Conservation (phyloP, 2,113 vertebrate species). For the Egretta garzetta region DNA sequence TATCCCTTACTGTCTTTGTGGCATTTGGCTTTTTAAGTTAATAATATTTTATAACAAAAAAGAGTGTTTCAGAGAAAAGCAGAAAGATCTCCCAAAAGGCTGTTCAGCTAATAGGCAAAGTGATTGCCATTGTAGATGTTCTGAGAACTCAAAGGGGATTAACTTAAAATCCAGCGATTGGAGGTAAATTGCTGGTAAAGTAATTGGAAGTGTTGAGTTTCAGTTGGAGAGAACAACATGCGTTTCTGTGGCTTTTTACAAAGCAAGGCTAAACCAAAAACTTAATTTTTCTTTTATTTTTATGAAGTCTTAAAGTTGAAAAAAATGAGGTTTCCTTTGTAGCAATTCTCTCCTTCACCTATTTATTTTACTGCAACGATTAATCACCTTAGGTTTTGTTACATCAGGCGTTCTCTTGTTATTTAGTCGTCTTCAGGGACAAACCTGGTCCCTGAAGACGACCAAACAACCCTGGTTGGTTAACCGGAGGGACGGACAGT, state of each 20-base stretch:
- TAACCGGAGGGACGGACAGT: fast-evolving
- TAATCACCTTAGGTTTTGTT: neutral
- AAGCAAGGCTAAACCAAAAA: neutral
- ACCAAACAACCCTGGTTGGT: no score
- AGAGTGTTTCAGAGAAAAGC: neutral
- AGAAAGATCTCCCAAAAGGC: slow-evolving; percentile 41
- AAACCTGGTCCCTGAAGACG: no score
- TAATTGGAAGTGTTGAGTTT: slow-evolving; percentile 47
- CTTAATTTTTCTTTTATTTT: neutral
- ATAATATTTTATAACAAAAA: slow-evolving; percentile 64
- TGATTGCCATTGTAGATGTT: slow-evolving; percentile 41
- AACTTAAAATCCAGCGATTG: neutral
- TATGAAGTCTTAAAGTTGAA: neutral
- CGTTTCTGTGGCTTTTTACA: neutral
- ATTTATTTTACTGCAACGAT: neutral
- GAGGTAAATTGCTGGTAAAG: slow-evolving; percentile 50
- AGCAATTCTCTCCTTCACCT: neutral
- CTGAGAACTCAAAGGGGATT: slow-evolving; percentile 45
- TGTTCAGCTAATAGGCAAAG: slow-evolving; percentile 41
- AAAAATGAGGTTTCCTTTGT: neutral
- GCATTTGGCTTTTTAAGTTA: slow-evolving; percentile 58
- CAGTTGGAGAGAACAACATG: neutral
- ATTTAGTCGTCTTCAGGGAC: neutral
- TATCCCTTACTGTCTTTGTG: slow-evolving; percentile 58
- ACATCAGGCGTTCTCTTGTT: neutral